phyloP scores from a whole-genome alignment of 2,113 vertebrate genomes.

The Nothocercus nigrocapillus region DNA sequence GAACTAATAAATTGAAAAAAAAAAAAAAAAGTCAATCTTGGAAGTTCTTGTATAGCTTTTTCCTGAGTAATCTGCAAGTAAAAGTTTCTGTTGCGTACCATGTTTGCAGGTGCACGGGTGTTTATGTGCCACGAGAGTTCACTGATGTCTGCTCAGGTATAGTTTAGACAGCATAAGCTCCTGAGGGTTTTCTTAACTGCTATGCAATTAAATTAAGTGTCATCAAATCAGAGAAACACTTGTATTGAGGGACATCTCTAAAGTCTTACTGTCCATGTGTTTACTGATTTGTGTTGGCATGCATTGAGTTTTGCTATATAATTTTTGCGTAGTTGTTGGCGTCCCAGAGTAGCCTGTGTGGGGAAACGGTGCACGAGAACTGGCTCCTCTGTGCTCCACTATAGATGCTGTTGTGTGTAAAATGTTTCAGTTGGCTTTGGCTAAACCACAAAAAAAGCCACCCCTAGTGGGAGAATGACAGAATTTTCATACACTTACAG shows the following conservation, averaged over 20 bases:
- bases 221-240: not conserved
- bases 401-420: not conserved
- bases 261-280: not conserved
- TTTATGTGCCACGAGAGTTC: not conserved
- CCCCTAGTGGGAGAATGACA: rapidly evolving
- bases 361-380: too few species aligned
- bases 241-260: not conserved
- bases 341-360: not conserved
- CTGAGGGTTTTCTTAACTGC: slow-evolving; percentile 29
- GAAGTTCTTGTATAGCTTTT: not conserved
- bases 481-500: rapidly evolving
- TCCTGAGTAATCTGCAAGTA: not conserved
- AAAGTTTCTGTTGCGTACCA: not conserved
- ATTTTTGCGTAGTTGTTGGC: too few species aligned
- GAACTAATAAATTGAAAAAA: not conserved
- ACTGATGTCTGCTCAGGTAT: not conserved
- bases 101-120: not conserved
- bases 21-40: not conserved
- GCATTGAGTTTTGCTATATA: rapidly evolving
- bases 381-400: rapidly evolving
- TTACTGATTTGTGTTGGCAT: rapidly evolving
- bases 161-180: not conserved
- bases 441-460: rapidly evolving
- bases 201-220: slow-evolving; percentile 24
- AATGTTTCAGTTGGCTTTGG: not conserved